phyloP scores from a whole-genome alignment of 2,888 invertebrate species.

The Polydrusus pterygomalis region DNA sequence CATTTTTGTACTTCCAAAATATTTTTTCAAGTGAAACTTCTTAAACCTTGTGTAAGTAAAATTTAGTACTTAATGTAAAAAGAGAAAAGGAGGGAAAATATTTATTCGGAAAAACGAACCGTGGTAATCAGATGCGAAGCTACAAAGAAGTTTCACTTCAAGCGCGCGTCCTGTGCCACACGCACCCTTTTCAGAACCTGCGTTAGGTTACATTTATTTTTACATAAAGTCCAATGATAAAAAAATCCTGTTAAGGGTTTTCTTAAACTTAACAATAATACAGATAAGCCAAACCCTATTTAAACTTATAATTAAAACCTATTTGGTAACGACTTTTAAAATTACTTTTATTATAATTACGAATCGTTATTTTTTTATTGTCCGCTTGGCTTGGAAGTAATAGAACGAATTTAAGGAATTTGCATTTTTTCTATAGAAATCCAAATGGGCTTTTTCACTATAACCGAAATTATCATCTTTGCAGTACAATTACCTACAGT shows the following conservation, averaged over 20 bases:
- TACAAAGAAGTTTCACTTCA: too few relatives aligned
- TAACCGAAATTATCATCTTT: too few relatives aligned
- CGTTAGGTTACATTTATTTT: background rate
- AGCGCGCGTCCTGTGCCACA: too few relatives aligned
- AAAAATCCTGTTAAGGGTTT: background rate
- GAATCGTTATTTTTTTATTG: slow-evolving; percentile 19
- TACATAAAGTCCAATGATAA: slow-evolving; percentile 7
- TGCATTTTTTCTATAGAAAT: too few relatives aligned
- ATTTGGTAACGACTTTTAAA: slow-evolving; percentile 67
- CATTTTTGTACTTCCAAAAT: background rate
- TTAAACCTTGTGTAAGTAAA: too few relatives aligned
- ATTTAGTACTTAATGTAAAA: too few relatives aligned
- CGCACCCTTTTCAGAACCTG: background rate
- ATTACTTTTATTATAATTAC: slow-evolving; percentile 23
- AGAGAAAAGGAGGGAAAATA: too few relatives aligned
- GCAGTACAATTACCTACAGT: too few relatives aligned
- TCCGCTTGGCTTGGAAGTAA: slow-evolving; percentile 8
- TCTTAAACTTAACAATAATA: background rate
- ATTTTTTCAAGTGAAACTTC: background rate
- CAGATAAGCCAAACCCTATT: slow-evolving; percentile 35
- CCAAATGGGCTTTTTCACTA: too few relatives aligned
- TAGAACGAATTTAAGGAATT: background rate
- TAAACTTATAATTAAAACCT: slow-evolving; percentile 53
- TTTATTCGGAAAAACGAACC: too few relatives aligned
- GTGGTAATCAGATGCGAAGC: too few relatives aligned